Base-by-base conservation (phyloP, 1,140 invertebrate species). In the Varroa destructor region DNA sequence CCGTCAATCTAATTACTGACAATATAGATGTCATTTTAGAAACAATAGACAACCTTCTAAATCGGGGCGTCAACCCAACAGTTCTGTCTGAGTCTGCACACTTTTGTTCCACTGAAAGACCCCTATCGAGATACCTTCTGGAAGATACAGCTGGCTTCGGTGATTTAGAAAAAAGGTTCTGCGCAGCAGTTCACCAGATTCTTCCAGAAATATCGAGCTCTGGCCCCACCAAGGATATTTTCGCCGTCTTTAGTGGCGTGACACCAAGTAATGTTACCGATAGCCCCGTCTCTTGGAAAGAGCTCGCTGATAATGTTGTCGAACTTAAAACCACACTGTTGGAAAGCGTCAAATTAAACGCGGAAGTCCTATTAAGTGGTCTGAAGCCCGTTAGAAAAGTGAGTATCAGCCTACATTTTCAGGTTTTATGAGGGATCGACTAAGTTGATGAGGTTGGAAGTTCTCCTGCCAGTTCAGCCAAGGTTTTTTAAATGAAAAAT, bases 141-240 rank as follows among this genome's bases (percentile, higher is more conserved):
- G 61, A 43, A 12, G 61, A 67, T 14, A 46, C 1, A 8, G 40
- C 61, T 1, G 61, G 46, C 40, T 67, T 67, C 61, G 61, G 40
- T 40, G 61, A 67, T 14, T 3, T 67, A 40, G 61, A 67, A 8
- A 37, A 12, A 37, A 67, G 8, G 10, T 43, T 67, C 61, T 67
- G 61, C 37, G 14, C 61, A 12, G 46, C 40, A 4, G 12, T 67
- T 1, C 40, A 67, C 14, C 37, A 14, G 37, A 67, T 67, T 4
- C 3, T 36, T 8, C 61, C 61, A 40, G 61, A 67, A 40, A 67
- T 67, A 37, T 12, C 61, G 36, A 67, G 40, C 4, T 67, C 61
- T 2, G 61, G 40, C 36, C 61, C 61, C n/a, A 46, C 46, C 61
- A 67, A 67, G 40, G 61, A 67, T 43, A 67, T 67, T 40, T 37